Evolutionary conservation across 2,797 vertebrate species (phyloP).

Genomic region (Cyprinella venusta): DNA sequence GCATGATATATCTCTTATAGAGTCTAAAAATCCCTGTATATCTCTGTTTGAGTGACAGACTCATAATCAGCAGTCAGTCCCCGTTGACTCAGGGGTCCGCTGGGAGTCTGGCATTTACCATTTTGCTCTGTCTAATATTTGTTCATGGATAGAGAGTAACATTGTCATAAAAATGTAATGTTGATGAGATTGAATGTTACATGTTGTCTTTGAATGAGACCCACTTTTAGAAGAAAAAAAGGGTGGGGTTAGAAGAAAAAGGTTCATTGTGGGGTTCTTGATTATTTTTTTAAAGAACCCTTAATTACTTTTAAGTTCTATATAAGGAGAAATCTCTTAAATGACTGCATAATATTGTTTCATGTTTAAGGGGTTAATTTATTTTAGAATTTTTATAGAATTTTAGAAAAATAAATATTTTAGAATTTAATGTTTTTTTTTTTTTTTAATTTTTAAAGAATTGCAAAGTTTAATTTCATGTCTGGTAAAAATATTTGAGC

Average conservation of each 20-base stretch:
- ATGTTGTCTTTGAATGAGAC: neutral
- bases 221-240: too few relatives aligned
- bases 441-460: too few relatives aligned
- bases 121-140: neutral
- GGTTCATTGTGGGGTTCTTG: neutral
- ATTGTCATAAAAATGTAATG: neutral
- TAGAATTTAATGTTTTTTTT: too few relatives aligned
- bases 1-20: neutral
- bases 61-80: neutral
- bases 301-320: neutral
- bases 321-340: neutral
- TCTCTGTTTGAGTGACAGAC: neutral
- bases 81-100: neutral
- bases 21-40: neutral
- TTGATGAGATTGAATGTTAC: neutral
- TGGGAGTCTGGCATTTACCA: neutral
- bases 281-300: neutral
- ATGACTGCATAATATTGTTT: neutral
- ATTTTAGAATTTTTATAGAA: too few relatives aligned
- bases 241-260: too few relatives aligned
- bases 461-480: too few relatives aligned
- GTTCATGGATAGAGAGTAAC: neutral
- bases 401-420: too few relatives aligned
- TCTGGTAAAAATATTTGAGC: too few relatives aligned
- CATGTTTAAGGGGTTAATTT: too few relatives aligned